These are phyloP conservation scores for Pyrochroa serraticornis DNA, from an alignment of 2,888 invertebrate species.

Conservation along the genomic window DNA sequence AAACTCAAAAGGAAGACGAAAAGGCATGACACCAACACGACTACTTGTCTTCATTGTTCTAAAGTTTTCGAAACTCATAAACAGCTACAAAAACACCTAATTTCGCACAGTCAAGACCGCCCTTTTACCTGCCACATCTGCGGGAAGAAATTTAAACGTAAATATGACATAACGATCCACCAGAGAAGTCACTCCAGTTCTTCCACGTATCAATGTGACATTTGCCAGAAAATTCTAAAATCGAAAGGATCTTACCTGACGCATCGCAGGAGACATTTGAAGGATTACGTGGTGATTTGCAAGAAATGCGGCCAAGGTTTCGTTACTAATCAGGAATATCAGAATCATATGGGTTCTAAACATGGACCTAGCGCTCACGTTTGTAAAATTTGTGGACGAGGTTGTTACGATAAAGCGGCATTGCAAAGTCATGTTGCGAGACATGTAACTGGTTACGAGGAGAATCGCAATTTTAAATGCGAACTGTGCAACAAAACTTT, in stretches of 20 bases:
- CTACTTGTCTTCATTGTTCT: not conserved
- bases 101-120: conserved; percentile 61
- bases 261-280: conserved; percentile 62
- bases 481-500: conserved; percentile 46
- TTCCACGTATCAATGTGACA: conserved; percentile 54
- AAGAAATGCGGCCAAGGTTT: conserved; percentile 44
- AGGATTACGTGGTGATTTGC: conserved; percentile 62
- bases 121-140: conserved; percentile 50
- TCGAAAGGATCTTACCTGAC: conserved; percentile 53
- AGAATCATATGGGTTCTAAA: conserved; percentile 44
- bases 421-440: conserved; percentile 44
- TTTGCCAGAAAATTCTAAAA: conserved; percentile 63
- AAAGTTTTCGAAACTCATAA: conserved; percentile 38
- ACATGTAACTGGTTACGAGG: conserved; percentile 38
- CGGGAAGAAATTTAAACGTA: conserved; percentile 37
- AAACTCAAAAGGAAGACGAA: no score
- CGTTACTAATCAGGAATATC: conserved; percentile 45
- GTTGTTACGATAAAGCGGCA: conserved; percentile 44
- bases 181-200: conserved; percentile 28
- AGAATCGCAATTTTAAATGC: conserved; percentile 49
- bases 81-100: conserved; percentile 60
- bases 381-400: conserved; percentile 44
- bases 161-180: conserved; percentile 35
- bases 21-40: not conserved
- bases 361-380: conserved; percentile 41